Conservation (phyloP, 2,888 invertebrate species). For the Amphipoea lucens region DNA sequence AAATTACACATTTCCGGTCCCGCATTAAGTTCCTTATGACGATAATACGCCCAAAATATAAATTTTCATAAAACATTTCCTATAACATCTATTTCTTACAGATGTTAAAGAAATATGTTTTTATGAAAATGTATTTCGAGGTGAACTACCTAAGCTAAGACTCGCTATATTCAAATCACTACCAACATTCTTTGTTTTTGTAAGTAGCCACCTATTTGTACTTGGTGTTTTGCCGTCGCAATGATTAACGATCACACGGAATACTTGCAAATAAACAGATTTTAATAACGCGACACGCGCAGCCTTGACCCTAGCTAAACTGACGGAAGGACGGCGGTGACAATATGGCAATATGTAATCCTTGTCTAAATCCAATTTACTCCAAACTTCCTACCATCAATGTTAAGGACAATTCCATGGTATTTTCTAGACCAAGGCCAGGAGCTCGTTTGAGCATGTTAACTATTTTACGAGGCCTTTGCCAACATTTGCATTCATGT, state of each 20-base stretch:
- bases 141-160: not conserved
- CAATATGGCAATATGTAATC: conserved; percentile 50
- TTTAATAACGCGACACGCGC: conserved; percentile 40
- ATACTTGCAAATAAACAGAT: conserved; percentile 49
- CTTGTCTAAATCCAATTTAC: conserved; percentile 56
- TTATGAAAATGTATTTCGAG: not conserved
- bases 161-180: conserved; percentile 16
- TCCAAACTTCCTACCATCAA: conserved; percentile 37
- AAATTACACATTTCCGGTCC: conserved; percentile 23
- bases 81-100: too few species aligned
- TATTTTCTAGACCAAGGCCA: conserved; percentile 40
- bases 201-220: conserved; percentile 22
- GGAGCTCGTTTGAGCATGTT: conserved; percentile 10
- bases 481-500: conserved; percentile 23
- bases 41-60: conserved; percentile 4
- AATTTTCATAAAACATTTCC: too few species aligned
- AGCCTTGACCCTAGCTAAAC: conserved; percentile 58
- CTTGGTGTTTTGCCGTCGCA: conserved; percentile 29
- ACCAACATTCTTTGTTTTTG: conserved; percentile 35
- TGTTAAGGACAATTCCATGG: conserved; percentile 32
- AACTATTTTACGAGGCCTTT: conserved; percentile 8
- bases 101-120: not conserved
- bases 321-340: conserved; percentile 41
- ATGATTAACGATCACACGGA: conserved; percentile 48
- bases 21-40: not conserved